Conservation (phyloP, 2,888 invertebrate genomes). For the Bellardia bayeri region DNA sequence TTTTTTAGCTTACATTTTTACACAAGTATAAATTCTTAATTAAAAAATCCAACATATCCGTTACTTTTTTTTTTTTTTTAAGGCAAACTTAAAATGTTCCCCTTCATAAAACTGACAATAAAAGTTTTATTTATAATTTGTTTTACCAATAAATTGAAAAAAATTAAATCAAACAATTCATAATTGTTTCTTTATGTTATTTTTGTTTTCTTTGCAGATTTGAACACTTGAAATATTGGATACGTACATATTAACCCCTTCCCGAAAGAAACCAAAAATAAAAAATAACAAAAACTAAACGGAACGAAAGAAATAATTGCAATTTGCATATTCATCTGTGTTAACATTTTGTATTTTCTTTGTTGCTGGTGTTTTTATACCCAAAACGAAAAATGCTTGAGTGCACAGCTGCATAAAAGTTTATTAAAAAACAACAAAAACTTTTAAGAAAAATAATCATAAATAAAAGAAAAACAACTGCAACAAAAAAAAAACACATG, state of each 20-base stretch:
- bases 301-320: constrained; percentile 60
- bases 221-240: constrained; percentile 64
- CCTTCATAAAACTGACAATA: constrained; percentile 46
- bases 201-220: constrained; percentile 77
- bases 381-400: constrained; percentile 75
- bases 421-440: constrained; percentile 26
- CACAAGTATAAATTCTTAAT: too few relatives aligned
- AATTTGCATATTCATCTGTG: constrained; percentile 81
- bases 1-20: too few relatives aligned
- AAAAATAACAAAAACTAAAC: constrained; percentile 26
- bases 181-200: constrained; percentile 63
- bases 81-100: constrained; percentile 40
- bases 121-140: constrained; percentile 44
- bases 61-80: constrained; percentile 10
- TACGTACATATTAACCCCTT: constrained; percentile 43
- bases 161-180: constrained; percentile 38
- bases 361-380: constrained; percentile 22
- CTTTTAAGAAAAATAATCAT: constrained; percentile 35
- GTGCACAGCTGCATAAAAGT: constrained; percentile 74
- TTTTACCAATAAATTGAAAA: constrained; percentile 26
- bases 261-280: constrained; percentile 33
- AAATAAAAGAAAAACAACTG: constrained; percentile 44
- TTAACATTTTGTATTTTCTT: constrained; percentile 67
- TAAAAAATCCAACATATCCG: too few relatives aligned
- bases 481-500: constrained; percentile 45